Percentiles rank a stretch among this genome's conserved stretches.
Evolutionary conservation across 2,797 vertebrate species (phyloP).

Genomic region (Neosalanx taihuensis): DNA sequence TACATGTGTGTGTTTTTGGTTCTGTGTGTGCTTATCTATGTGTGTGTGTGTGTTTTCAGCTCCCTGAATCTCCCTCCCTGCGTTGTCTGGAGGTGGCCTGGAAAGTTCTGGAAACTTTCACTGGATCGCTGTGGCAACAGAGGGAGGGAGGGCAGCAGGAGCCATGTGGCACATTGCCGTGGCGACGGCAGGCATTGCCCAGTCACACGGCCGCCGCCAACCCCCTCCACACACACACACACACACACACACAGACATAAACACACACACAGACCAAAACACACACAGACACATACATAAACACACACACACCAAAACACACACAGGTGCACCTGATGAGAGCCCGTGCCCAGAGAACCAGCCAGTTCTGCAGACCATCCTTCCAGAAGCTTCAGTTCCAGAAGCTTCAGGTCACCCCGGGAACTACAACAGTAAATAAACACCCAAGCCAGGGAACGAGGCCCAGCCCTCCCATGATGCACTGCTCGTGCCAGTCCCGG

Average conservation of each 20-base stretch:
- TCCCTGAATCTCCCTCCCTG: background rate
- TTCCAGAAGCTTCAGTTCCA: slow-evolving; percentile 16
- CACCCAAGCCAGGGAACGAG: background rate
- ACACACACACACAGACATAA: too few species aligned
- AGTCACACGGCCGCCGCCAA: background rate
- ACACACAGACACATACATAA: too few species aligned
- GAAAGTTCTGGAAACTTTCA: background rate
- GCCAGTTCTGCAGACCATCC: background rate
- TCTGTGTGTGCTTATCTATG: too few species aligned
- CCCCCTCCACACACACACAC: too few species aligned
- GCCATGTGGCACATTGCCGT: slow-evolving; percentile 4
- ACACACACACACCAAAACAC: too few species aligned
- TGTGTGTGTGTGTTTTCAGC: too few species aligned
- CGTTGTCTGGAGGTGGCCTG: background rate
- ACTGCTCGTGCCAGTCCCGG: background rate
- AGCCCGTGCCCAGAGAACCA: background rate
- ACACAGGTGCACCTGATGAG: too few species aligned
- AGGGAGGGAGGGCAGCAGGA: background rate
- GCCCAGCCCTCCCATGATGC: background rate
- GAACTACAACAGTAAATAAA: slow-evolving; percentile 21
- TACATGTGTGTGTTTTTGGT: too few species aligned
- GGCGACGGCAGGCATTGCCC: background rate
- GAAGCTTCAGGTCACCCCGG: background rate
- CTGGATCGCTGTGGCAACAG: background rate
- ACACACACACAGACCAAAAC: too few species aligned